A percentile compares a stretch with the other conserved stretches of the same genome.
Conservation (phyloP, 1,140 invertebrate species). For the Leptinotarsa texana region DNA sequence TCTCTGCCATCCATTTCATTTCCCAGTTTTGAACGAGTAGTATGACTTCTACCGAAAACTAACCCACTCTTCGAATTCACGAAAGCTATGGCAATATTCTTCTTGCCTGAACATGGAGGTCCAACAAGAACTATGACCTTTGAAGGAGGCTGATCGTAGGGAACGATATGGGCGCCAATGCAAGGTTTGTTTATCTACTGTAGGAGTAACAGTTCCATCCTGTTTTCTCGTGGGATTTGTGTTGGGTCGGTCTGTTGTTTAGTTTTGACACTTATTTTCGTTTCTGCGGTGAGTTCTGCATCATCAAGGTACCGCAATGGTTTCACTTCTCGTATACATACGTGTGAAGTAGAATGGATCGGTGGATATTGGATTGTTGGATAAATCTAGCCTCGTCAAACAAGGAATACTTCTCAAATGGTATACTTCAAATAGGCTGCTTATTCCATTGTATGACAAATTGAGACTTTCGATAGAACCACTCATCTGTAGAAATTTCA, state of each 20-base stretch:
- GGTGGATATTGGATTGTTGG: conserved; percentile 41
- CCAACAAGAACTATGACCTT: conserved; percentile 46
- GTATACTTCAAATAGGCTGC: conserved; percentile 38
- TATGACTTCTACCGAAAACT: conserved; percentile 38
- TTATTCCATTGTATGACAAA: conserved; percentile 33
- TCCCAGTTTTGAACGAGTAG: conserved; percentile 34
- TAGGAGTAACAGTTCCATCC: conserved; percentile 21
- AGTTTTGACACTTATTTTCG: neutral
- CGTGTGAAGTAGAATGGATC: neutral
- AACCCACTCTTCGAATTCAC: neutral
- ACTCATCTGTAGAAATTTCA: conserved; percentile 34
- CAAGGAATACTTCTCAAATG: conserved; percentile 39
- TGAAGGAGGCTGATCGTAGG: conserved; percentile 35
- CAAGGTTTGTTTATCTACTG: conserved; percentile 32
- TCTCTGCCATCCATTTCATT: conserved; percentile 36
- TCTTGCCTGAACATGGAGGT: conserved; percentile 35
- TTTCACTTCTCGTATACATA: conserved; percentile 18
- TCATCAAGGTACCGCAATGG: conserved; percentile 5
- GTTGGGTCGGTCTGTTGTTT: neutral
- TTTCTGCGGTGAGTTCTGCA: conserved; percentile 6
- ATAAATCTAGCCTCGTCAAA: conserved; percentile 39
- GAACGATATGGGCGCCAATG: conserved; percentile 33
- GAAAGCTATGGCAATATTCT: neutral
- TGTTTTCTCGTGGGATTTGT: neutral
- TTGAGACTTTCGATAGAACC: conserved; percentile 33